Evolutionary conservation across 2,888 invertebrate genomes (phyloP).

Genomic region (Dromius quadrimaculatus): DNA sequence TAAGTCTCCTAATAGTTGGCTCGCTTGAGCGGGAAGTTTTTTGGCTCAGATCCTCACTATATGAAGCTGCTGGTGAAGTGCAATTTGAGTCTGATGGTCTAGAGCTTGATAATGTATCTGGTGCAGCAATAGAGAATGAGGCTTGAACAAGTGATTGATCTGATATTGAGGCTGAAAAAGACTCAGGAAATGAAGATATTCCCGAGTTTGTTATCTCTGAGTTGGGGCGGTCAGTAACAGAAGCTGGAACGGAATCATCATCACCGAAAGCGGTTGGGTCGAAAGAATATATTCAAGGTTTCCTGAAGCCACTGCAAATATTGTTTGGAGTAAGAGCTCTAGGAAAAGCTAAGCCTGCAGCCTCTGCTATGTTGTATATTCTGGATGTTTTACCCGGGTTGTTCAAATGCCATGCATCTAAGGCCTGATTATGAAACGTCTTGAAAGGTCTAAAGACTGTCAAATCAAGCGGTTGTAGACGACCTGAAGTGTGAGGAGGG

Average conservation of each 20-base stretch:
- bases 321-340: constrained; percentile 54
- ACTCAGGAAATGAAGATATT: too few species aligned
- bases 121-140: too few species aligned
- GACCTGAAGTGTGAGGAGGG: constrained; percentile 63
- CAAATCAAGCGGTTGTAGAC: constrained; percentile 62
- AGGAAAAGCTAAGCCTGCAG: constrained; percentile 53
- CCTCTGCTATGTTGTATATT: constrained; percentile 62
- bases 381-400: constrained; percentile 63
- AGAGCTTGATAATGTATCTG: too few species aligned
- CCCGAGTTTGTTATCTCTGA: too few species aligned
- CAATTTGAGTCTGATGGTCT: too few species aligned
- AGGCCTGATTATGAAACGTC: constrained; percentile 58
- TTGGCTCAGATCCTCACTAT: too few species aligned
- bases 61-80: too few species aligned
- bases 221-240: constrained; percentile 54
- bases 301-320: constrained; percentile 54
- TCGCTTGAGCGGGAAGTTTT: too few species aligned
- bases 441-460: constrained; percentile 59
- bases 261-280: constrained; percentile 55
- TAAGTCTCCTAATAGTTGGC: too few species aligned
- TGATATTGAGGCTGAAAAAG: too few species aligned
- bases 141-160: too few species aligned
- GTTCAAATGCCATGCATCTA: constrained; percentile 61
- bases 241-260: constrained; percentile 53
- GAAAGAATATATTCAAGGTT: constrained; percentile 55